Conservation (phyloP, 2,113 vertebrate species). For the Osmerus mordax region DNA sequence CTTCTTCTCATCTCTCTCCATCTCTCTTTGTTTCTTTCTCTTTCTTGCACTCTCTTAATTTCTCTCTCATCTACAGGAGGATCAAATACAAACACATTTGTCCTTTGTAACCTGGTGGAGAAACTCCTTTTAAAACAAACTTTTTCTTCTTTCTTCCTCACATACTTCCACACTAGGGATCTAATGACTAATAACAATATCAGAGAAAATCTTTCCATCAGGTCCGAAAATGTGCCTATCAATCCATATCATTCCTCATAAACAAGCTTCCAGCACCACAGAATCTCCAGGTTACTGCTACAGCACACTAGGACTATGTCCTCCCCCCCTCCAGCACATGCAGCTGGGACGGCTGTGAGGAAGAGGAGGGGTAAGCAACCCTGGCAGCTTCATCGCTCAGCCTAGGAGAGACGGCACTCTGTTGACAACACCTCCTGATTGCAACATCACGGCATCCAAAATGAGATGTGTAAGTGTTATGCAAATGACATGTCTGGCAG, state of each 20-base stretch:
- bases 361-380: slow-evolving; percentile 30
- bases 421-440: slow-evolving; percentile 33
- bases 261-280: slow-evolving; percentile 34
- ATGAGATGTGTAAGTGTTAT: slow-evolving; percentile 48
- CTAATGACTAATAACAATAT: slow-evolving; percentile 57
- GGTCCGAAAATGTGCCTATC: slow-evolving; percentile 51
- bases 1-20: too few relatives aligned
- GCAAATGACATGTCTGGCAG: slow-evolving; percentile 24
- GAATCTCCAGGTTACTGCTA: background rate
- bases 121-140: slow-evolving; percentile 14
- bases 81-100: slow-evolving; percentile 40
- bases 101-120: slow-evolving; percentile 40
- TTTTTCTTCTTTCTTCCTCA: background rate
- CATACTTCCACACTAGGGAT: slow-evolving; percentile 45
- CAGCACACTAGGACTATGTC: background rate
- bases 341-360: slow-evolving; percentile 21
- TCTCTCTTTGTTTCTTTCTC: too few relatives aligned
- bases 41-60: too few relatives aligned
- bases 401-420: slow-evolving; percentile 32
- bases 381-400: slow-evolving; percentile 37
- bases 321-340: background rate
- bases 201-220: slow-evolving; percentile 52
- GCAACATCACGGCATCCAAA: slow-evolving; percentile 29
- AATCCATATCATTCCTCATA: slow-evolving; percentile 44
- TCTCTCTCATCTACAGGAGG: slow-evolving; percentile 39